Conservation (phyloP, 2,113 vertebrate genomes). For the Pseudonaja textilis region DNA sequence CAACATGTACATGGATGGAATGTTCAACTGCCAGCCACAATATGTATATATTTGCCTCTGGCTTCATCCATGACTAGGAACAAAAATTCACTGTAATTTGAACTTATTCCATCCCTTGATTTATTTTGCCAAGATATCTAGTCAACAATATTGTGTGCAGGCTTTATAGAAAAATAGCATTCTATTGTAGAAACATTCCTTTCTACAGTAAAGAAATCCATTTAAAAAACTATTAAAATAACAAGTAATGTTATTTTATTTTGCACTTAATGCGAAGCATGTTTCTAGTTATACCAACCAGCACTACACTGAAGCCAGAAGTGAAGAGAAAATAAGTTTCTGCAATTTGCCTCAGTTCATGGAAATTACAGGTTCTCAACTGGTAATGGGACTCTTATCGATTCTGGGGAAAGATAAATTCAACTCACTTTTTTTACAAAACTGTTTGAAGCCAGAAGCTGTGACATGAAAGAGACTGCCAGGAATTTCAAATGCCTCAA, state of each 20-base stretch:
- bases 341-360: background rate
- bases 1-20: background rate
- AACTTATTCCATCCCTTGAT: background rate
- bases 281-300: background rate
- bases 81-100: background rate
- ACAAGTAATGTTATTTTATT: background rate
- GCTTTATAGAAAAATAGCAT: background rate
- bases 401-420: background rate
- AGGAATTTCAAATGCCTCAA: slow-evolving; percentile 93
- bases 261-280: background rate
- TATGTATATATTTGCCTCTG: background rate
- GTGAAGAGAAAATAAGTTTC: background rate
- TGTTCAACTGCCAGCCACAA: background rate
- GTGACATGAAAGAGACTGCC: slow-evolving; percentile 87
- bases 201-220: background rate
- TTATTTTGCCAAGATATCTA: background rate
- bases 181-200: background rate
- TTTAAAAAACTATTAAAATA: background rate
- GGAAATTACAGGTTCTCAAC: background rate
- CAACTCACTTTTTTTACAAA: slow-evolving; percentile 87
- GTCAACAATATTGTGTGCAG: background rate
- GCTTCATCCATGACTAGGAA: background rate
- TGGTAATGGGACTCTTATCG: background rate
- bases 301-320: background rate
- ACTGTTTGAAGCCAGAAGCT: slow-evolving; percentile 78